A percentile compares a stretch with the other conserved stretches of the same genome.
Conservation (phyloP, 2,888 invertebrate species). For the Acleris holmiana region DNA sequence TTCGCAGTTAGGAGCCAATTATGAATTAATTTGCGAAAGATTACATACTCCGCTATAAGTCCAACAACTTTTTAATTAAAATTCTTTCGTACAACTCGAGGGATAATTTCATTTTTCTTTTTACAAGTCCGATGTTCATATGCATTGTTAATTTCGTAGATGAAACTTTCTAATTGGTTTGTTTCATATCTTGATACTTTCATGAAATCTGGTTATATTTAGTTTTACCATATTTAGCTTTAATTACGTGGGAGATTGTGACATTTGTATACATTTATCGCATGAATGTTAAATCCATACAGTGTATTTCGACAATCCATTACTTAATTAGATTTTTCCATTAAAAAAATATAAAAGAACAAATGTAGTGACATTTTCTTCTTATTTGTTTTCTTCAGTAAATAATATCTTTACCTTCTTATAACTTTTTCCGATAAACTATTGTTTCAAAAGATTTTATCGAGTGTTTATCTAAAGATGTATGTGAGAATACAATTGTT, state of each 20-base stretch:
- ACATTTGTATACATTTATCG: too few relatives aligned
- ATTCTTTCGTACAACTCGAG: slow-evolving; percentile 67
- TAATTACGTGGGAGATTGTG: too few relatives aligned
- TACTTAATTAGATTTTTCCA: too few relatives aligned
- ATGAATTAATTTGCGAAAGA: slow-evolving; percentile 77
- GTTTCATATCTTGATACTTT: slow-evolving; percentile 9
- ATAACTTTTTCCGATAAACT: background rate
- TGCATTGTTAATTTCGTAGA: slow-evolving; percentile 40
- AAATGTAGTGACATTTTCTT: too few relatives aligned
- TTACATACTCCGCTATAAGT: slow-evolving; percentile 73
- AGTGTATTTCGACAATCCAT: too few relatives aligned
- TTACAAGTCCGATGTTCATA: slow-evolving; percentile 48
- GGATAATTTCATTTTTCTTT: slow-evolving; percentile 67
- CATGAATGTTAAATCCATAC: too few relatives aligned
- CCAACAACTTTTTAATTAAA: slow-evolving; percentile 77
- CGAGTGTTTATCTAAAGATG: background rate
- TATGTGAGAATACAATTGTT: slow-evolving; percentile 14
- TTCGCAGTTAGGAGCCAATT: slow-evolving; percentile 67
- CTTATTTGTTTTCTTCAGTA: too few relatives aligned
- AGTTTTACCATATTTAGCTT: too few relatives aligned
- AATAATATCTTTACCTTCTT: background rate
- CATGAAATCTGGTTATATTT: too few relatives aligned
- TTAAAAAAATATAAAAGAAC: too few relatives aligned
- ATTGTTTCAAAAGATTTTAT: background rate
- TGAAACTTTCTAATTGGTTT: slow-evolving; percentile 36